Evolutionary conservation across 2,113 vertebrate species (phyloP).

Genomic region (Indri indri): DNA sequence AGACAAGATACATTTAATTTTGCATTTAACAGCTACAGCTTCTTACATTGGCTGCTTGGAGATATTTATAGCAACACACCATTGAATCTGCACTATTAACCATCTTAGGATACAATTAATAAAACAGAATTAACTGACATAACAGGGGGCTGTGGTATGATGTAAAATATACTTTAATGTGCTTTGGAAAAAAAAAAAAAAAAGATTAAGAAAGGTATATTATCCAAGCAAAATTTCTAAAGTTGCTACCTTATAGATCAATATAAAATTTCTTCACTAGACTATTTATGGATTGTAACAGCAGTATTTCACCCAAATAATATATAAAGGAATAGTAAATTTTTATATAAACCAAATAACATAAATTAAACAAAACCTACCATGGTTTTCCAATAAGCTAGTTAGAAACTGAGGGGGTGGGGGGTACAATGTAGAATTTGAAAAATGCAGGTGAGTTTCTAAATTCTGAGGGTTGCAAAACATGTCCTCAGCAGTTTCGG

Average conservation of each 20-base stretch:
- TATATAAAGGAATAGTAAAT: neutral
- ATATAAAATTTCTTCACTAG: conserved; percentile 37
- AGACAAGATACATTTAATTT: conserved; percentile 77
- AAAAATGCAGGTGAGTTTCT: neutral
- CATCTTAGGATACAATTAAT: conserved; percentile 51
- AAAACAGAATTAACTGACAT: conserved; percentile 59
- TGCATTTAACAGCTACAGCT: conserved; percentile 65
- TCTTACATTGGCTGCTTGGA: conserved; percentile 58
- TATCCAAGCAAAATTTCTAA: neutral
- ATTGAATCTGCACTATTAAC: conserved; percentile 55
- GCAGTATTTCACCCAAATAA: conserved; percentile 27
- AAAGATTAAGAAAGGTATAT: neutral
- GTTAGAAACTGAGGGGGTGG: neutral
- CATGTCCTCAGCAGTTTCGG: neutral
- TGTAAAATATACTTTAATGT: neutral
- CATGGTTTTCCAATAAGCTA: neutral
- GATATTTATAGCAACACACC: conserved; percentile 45
- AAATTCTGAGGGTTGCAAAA: neutral
- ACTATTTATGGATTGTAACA: neutral
- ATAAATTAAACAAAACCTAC: neutral
- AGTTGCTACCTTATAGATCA: neutral
- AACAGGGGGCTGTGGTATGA: neutral
- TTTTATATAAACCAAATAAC: conserved; percentile 26
- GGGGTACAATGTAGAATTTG: neutral
- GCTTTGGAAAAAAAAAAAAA: neutral